phyloP scores from a whole-genome alignment of 2,113 vertebrate genomes.

The Thryonomys swinderianus region DNA sequence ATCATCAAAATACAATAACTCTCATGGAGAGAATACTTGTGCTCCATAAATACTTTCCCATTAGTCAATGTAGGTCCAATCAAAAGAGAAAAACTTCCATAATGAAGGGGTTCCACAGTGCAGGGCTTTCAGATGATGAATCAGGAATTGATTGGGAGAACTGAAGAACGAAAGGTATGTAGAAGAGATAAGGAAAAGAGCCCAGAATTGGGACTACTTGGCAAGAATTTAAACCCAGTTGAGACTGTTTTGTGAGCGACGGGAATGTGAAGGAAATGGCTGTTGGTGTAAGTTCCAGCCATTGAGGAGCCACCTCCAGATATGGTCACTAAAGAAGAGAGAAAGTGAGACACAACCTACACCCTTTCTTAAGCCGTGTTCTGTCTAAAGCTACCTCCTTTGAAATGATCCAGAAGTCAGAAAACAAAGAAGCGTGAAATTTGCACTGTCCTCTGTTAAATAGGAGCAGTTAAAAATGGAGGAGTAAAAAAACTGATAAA shows the following conservation, averaged over 20 bases:
- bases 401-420: neutral
- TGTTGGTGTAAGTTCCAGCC: neutral
- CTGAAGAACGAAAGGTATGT: neutral
- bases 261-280: neutral
- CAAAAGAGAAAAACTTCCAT: neutral
- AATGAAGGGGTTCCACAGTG: neutral
- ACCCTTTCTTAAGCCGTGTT: neutral
- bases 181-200: neutral
- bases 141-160: neutral
- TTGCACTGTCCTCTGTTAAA: neutral
- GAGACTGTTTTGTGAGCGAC: neutral
- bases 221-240: neutral
- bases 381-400: neutral
- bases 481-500: neutral
- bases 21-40: neutral
- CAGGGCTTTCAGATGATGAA: neutral
- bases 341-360: neutral
- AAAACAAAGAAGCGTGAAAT: neutral
- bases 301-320: neutral
- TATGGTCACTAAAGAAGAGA: neutral
- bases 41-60: neutral
- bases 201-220: neutral
- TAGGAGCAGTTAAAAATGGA: neutral
- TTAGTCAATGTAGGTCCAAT: neutral
- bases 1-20: neutral